Percentiles rank a stretch among this genome's conserved stretches.
These are phyloP conservation scores for Ptiloglossa arizonensis DNA, from an alignment of 1,140 invertebrate species.

Conservation along the genomic window DNA sequence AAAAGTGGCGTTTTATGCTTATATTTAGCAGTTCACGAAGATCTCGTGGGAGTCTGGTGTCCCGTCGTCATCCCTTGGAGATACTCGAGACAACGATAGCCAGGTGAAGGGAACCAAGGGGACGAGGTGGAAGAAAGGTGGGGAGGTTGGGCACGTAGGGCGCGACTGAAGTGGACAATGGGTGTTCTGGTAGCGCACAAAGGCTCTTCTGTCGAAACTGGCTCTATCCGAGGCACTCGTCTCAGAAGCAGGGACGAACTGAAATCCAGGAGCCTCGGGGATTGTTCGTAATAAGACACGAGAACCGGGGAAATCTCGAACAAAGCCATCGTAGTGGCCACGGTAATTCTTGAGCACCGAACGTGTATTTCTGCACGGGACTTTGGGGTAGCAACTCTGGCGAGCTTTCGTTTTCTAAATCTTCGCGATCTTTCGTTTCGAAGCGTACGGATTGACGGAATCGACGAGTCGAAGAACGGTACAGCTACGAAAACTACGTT, in stretches of 20 bases:
- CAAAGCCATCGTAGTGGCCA: conserved; percentile 1
- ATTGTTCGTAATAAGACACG: conserved; percentile 39
- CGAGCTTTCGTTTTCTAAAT: no score
- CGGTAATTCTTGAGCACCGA: conserved; percentile 43
- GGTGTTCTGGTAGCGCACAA: conserved; percentile 50
- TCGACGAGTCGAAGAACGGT: no score
- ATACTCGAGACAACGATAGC: conserved; percentile 33
- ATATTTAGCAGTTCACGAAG: conserved; percentile 19
- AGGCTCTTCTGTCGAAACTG: conserved; percentile 49
- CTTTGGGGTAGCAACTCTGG: no score
- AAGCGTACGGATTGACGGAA: no score
- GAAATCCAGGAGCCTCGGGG: conserved; percentile 27
- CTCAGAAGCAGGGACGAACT: conserved; percentile 32
- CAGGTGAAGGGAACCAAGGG: neutral
- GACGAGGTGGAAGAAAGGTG: neutral
- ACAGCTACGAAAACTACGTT: no score
- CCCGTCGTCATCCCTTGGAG: neutral
- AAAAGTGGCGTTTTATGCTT: conserved; percentile 23
- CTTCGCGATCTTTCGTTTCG: neutral
- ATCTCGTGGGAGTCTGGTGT: conserved; percentile 25
- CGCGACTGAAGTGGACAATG: conserved; percentile 60
- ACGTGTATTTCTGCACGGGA: conserved; percentile 3
- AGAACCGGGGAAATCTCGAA: conserved; percentile 13
- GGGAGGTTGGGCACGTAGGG: conserved; percentile 38
- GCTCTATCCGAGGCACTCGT: conserved; percentile 33